A percentile compares a stretch with the other conserved stretches of the same genome.
Conservation (phyloP, 2,888 invertebrate genomes). For the Athetis lepigone region DNA sequence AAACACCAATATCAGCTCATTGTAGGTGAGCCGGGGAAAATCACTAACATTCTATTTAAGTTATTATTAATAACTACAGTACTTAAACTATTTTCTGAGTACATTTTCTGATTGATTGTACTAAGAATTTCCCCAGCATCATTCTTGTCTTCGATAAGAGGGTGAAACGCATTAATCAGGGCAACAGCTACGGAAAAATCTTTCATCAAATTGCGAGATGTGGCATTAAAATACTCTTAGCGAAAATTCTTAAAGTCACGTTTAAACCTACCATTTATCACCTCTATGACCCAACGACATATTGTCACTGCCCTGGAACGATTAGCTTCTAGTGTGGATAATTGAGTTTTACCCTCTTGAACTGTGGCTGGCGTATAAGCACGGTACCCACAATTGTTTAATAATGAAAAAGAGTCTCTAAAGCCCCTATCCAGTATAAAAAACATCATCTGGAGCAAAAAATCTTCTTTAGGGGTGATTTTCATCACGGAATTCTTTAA, state of each 20-base stretch:
- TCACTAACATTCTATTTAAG: constrained; percentile 1
- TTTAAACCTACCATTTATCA: too few relatives aligned
- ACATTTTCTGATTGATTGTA: constrained; percentile 6
- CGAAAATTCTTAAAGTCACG: too few relatives aligned
- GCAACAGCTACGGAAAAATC: constrained; percentile 2
- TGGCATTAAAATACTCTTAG: neutral
- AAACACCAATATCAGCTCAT: constrained; percentile 2
- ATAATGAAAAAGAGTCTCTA: constrained; percentile 1
- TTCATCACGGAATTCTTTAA: constrained; percentile 5
- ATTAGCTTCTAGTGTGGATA: too few relatives aligned
- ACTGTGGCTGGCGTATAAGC: neutral
- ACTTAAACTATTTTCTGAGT: neutral
- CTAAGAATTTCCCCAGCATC: too few relatives aligned
- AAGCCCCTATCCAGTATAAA: too few relatives aligned
- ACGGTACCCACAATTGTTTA: constrained; percentile 1
- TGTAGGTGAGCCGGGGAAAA: constrained; percentile 3
- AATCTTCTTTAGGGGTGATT: constrained; percentile 4
- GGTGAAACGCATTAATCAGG: constrained; percentile 2
- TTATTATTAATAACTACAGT: constrained; percentile 8
- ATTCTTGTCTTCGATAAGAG: constrained; percentile 2
- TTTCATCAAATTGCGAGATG: constrained; percentile 4
- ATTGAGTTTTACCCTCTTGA: constrained; percentile 3
- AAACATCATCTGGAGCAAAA: constrained; percentile 3
- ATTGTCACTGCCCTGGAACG: too few relatives aligned
- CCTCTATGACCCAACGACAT: too few relatives aligned